Percentiles rank a stretch among this genome's conserved stretches.
Evolutionary conservation across 64 coral and sea anemone genomes (phyloP).

Genomic region (Platygyra sinensis): DNA sequence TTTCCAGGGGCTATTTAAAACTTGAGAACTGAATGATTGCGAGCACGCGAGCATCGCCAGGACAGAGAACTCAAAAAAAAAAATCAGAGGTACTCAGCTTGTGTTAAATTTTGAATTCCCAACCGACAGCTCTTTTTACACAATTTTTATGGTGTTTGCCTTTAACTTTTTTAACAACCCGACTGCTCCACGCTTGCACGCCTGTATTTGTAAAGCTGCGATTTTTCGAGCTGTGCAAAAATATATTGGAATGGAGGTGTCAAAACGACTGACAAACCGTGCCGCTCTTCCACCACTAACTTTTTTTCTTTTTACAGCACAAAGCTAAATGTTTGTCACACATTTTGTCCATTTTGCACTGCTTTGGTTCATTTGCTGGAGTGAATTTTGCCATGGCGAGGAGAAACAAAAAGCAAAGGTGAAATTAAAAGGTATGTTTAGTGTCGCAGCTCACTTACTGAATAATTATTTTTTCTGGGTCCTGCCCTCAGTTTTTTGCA

Average conservation of each 20-base stretch:
- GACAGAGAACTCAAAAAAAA: neutral
- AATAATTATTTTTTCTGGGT: too few species aligned
- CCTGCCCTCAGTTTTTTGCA: too few species aligned
- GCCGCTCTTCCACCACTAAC: neutral
- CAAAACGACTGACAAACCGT: neutral
- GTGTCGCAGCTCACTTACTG: neutral
- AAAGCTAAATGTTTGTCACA: neutral
- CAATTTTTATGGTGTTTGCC: neutral
- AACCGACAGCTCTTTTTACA: neutral
- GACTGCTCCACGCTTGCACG: neutral
- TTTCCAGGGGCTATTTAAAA: too few species aligned
- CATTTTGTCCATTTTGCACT: neutral
- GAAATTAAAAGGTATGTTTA: neutral
- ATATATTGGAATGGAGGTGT: neutral
- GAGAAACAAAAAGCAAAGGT: neutral
- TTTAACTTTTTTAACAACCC: neutral
- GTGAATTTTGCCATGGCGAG: neutral
- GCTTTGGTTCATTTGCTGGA: neutral
- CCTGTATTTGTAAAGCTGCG: neutral
- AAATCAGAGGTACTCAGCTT: neutral
- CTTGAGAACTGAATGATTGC: too few species aligned
- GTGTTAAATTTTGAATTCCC: neutral
- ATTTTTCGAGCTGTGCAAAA: neutral
- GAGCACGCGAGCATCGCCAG: neutral
- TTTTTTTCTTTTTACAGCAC: neutral